These are phyloP conservation scores for Nibea coibor DNA, from an alignment of 2,113 vertebrate genomes.

Conservation along the genomic window DNA sequence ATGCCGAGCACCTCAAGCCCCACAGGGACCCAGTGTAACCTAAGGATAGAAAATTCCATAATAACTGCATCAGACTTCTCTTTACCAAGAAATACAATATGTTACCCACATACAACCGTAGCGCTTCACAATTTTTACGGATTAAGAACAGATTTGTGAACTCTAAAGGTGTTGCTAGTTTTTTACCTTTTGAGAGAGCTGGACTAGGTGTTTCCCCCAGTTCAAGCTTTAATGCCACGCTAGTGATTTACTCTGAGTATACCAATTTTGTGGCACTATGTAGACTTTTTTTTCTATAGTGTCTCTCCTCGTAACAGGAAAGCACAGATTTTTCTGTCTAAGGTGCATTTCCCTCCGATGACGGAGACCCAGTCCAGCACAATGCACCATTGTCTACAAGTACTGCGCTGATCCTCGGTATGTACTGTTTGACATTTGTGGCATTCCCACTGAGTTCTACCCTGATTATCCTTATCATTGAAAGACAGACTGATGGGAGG, in stretches of 20 bases:
- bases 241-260: background rate
- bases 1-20: too few relatives aligned
- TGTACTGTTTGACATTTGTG: conserved; percentile 64
- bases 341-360: conserved; percentile 49
- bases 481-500: conserved; percentile 68
- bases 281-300: background rate
- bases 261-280: background rate
- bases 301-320: conserved; percentile 28
- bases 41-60: too few relatives aligned
- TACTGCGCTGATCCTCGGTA: conserved; percentile 39
- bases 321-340: conserved; percentile 17
- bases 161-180: background rate
- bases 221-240: background rate
- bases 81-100: too few relatives aligned
- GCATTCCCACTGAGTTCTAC: conserved; percentile 59
- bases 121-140: too few relatives aligned
- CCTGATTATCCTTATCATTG: conserved; percentile 70
- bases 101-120: too few relatives aligned
- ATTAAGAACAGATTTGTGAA: too few relatives aligned
- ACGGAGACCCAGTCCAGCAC: conserved; percentile 39
- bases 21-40: too few relatives aligned
- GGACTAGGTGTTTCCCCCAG: background rate
- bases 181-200: background rate
- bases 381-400: conserved; percentile 64
- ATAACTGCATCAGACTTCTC: too few relatives aligned